Percentiles rank a stretch among this genome's conserved stretches.
Conservation (phyloP, 2,797 vertebrate genomes). For the Myotis myotis region DNA sequence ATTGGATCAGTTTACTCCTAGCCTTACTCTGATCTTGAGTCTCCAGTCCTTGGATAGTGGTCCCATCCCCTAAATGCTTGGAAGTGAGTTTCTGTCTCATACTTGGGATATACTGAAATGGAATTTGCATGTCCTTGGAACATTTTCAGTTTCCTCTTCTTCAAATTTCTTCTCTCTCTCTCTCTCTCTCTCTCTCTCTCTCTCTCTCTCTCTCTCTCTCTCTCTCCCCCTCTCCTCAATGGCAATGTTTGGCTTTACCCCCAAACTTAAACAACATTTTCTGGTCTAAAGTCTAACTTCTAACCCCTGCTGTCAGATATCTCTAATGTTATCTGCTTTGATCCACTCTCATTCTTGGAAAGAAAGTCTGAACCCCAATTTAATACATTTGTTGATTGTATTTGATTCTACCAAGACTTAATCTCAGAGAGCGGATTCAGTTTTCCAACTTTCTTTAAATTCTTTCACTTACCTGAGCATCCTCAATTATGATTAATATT, state of each 20-base stretch:
- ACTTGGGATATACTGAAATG: not conserved
- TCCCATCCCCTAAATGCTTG: not conserved
- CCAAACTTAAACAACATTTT: not conserved
- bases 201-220: too few relatives aligned
- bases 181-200: too few relatives aligned
- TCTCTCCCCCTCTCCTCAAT: not conserved
- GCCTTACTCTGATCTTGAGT: accelerated
- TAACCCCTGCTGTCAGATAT: not conserved
- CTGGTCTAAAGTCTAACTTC: not conserved
- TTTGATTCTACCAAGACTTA: not conserved
- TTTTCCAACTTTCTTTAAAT: not conserved
- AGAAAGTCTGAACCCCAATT: not conserved
- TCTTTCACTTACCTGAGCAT: not conserved
- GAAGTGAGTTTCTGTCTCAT: not conserved
- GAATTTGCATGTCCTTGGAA: not conserved
- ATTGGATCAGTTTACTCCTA: not conserved
- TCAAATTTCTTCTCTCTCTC: not conserved
- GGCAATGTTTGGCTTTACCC: not conserved
- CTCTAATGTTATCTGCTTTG: not conserved
- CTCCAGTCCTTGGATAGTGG: not conserved
- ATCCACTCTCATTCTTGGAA: not conserved
- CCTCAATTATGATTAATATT: not conserved
- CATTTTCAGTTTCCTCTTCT: not conserved
- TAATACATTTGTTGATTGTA: not conserved
- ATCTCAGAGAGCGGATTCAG: not conserved